phyloP scores from a whole-genome alignment of 2,113 vertebrate genomes.

The Blennius ocellaris region DNA sequence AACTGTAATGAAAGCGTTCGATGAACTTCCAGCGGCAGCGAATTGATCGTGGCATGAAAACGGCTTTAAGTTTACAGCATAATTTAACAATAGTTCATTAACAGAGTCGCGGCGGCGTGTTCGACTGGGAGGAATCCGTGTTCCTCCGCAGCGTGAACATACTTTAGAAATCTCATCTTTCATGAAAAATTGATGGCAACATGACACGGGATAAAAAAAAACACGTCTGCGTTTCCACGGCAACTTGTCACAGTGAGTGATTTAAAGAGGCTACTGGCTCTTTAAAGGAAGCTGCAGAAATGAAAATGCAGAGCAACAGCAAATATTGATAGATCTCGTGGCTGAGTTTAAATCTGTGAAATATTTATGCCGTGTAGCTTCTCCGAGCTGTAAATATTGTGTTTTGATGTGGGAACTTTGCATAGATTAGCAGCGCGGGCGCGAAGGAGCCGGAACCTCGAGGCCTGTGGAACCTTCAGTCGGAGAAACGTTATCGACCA shows the following conservation, averaged over 20 bases:
- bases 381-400: conserved; percentile 59
- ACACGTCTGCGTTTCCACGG: background rate
- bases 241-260: conserved; percentile 31
- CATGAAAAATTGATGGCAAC: conserved; percentile 27
- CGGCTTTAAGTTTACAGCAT: conserved; percentile 7
- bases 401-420: conserved; percentile 53
- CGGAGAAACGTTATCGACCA: too few species aligned
- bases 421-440: conserved; percentile 40
- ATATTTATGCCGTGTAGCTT: conserved; percentile 60
- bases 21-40: conserved; percentile 10
- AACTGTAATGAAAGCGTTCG: conserved; percentile 76
- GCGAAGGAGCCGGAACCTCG: background rate
- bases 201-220: conserved; percentile 25
- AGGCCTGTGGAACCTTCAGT: conserved; percentile 15
- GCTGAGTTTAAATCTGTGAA: conserved; percentile 47
- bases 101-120: background rate
- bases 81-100: conserved; percentile 12
- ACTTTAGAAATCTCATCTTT: conserved; percentile 12
- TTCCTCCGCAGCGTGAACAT: conserved; percentile 1
- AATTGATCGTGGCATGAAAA: conserved; percentile 43
- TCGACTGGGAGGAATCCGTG: conserved; percentile 5
- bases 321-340: conserved; percentile 46
- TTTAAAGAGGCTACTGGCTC: conserved; percentile 39
- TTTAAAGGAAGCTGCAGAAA: conserved; percentile 16
- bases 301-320: conserved; percentile 38